Percentiles rank a stretch among this genome's conserved stretches.
These are phyloP conservation scores for Menura novaehollandiae DNA, from an alignment of 2,113 vertebrate genomes.

Conservation along the genomic window DNA sequence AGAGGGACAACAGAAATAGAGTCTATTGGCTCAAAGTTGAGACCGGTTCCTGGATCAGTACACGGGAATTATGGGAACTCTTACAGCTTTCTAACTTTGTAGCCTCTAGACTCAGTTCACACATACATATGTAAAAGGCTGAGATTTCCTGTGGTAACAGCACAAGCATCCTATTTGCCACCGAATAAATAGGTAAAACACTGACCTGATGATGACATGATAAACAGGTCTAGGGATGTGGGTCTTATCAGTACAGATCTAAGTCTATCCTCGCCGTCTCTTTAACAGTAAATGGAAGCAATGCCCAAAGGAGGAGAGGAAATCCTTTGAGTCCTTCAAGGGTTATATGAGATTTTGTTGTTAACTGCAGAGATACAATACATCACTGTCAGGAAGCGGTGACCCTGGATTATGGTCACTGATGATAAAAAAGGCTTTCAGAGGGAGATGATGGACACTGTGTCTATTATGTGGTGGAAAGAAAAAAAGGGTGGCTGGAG, in stretches of 20 bases:
- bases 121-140: not conserved
- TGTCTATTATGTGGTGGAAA: not conserved
- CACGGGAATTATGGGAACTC: not conserved
- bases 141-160: not conserved
- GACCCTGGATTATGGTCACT: slow-evolving; percentile 30
- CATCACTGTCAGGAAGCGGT: slow-evolving; percentile 16
- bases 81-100: slow-evolving; percentile 36
- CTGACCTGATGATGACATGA: not conserved
- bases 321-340: slow-evolving; percentile 27
- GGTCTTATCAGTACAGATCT: not conserved
- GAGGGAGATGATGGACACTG: slow-evolving; percentile 5
- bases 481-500: not conserved
- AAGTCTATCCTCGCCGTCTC: not conserved
- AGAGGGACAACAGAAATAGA: slow-evolving; percentile 17
- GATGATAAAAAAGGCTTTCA: slow-evolving; percentile 23
- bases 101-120: not conserved
- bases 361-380: slow-evolving; percentile 37
- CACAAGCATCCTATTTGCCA: not conserved
- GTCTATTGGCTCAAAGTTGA: not conserved
- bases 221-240: not conserved
- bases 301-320: not conserved
- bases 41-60: not conserved
- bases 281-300: not conserved
- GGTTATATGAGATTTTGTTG: slow-evolving; percentile 41
- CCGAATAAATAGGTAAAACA: slow-evolving; percentile 25